A percentile compares a stretch with the other conserved stretches of the same genome.
phyloP scores from a whole-genome alignment of 53 echinoderm and acorn worm genomes.

The Astropecten irregularis region DNA sequence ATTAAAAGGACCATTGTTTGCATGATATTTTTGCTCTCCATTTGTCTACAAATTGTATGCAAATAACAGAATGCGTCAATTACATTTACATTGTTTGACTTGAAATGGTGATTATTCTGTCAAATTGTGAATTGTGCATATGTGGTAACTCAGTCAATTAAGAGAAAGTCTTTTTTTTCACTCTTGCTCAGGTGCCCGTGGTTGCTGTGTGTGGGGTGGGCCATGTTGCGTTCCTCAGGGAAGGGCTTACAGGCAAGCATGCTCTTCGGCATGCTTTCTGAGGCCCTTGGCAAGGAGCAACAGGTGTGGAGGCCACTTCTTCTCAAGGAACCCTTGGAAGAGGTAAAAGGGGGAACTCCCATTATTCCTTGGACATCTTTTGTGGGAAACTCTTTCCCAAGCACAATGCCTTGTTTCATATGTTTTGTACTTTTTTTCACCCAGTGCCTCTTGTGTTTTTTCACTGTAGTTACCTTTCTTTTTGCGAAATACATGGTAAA shows the following conservation, averaged over 20 bases:
- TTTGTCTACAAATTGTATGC: no score
- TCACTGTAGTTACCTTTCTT: not conserved
- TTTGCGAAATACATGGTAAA: no score
- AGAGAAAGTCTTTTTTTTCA: not conserved
- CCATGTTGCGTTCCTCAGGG: constrained; percentile 77
- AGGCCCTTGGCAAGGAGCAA: constrained; percentile 82
- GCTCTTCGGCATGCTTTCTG: constrained; percentile 78
- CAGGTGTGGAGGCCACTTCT: constrained; percentile 79
- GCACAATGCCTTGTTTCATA: no score
- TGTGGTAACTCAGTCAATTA: no score
- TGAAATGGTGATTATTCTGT: no score
- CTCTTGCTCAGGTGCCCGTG: constrained; percentile 74
- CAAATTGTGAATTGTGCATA: no score
- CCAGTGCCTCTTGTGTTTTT: not conserved
- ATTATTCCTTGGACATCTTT: not conserved
- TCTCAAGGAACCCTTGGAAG: constrained; percentile 66
- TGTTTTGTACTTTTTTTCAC: not conserved
- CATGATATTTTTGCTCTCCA: no score
- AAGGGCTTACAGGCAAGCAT: constrained; percentile 77
- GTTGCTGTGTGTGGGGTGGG: constrained; percentile 76
- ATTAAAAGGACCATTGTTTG: no score
- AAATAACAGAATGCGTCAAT: no score
- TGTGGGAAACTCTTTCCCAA: not conserved
- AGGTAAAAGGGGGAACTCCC: no score
- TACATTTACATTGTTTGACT: no score